Evolutionary conservation across 2,888 invertebrate species (phyloP).

Genomic region (Oxycera nigricornis): DNA sequence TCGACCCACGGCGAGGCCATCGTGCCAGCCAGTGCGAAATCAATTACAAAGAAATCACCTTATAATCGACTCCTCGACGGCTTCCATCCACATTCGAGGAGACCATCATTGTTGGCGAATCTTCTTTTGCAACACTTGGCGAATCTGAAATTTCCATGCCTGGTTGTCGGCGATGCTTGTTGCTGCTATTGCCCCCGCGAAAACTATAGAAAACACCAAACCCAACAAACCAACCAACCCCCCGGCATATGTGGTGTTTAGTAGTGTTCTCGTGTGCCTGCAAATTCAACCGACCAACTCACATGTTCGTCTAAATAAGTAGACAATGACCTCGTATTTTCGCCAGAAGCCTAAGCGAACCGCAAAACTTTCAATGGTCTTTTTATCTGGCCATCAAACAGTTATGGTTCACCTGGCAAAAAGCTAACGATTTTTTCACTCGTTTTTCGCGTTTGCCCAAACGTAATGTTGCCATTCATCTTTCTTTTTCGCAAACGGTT

Average conservation of each 20-base stretch:
- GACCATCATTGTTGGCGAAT: too few species aligned
- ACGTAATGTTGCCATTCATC: too few species aligned
- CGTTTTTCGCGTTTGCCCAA: too few species aligned
- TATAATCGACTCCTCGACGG: not conserved
- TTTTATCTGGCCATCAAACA: slow-evolving; percentile 18
- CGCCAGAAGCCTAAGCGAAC: not conserved
- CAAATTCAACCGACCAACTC: not conserved
- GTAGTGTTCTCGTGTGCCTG: not conserved
- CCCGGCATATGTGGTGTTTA: too few species aligned
- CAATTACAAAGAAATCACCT: not conserved
- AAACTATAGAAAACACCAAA: too few species aligned
- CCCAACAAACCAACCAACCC: too few species aligned
- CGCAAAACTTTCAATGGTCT: not conserved
- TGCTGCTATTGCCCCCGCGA: too few species aligned
- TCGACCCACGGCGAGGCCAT: too few species aligned
- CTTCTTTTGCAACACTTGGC: too few species aligned
- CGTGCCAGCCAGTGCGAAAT: not conserved
- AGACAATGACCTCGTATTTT: slow-evolving; percentile 15
- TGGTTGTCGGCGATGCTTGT: too few species aligned
- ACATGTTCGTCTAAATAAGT: not conserved
- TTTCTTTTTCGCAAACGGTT: too few species aligned
- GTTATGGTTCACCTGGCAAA: slow-evolving; percentile 18
- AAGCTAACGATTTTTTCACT: not conserved
- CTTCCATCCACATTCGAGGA: not conserved
- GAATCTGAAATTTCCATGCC: too few species aligned